Percentiles rank a stretch among this genome's conserved stretches.
phyloP scores from a whole-genome alignment of 2,888 invertebrate species.

The Ephialtes manifestator region DNA sequence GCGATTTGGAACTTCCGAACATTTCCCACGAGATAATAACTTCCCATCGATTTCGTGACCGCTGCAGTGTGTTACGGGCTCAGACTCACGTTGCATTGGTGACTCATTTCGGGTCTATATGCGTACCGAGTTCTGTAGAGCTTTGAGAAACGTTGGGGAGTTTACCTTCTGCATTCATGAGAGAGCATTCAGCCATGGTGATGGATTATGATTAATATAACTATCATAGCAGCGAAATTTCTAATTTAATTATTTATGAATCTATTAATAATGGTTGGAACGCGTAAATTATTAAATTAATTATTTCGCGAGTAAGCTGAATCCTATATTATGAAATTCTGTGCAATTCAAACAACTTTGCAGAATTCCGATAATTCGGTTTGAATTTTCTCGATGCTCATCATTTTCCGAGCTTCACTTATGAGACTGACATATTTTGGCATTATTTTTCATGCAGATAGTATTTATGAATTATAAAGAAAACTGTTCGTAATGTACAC shows the following conservation, averaged over 20 bases:
- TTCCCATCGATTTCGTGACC: constrained; percentile 47
- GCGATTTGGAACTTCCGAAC: constrained; percentile 35
- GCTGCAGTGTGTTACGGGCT: not conserved
- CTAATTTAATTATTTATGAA: not conserved
- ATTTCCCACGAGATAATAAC: constrained; percentile 46
- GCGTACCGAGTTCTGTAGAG: not conserved
- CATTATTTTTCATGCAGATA: too few relatives aligned
- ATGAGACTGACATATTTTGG: not conserved
- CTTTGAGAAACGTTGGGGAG: not conserved
- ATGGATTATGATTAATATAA: not conserved
- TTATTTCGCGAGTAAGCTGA: not conserved
- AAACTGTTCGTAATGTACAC: too few relatives aligned
- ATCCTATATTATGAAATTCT: not conserved
- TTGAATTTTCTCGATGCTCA: not conserved
- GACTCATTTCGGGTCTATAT: not conserved
- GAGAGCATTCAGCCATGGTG: not conserved
- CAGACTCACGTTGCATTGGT: not conserved
- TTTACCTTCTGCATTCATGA: not conserved
- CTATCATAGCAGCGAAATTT: not conserved
- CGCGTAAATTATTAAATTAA: not conserved
- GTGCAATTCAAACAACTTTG: not conserved
- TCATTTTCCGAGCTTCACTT: not conserved
- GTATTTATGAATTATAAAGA: too few relatives aligned
- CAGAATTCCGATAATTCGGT: not conserved
- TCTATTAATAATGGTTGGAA: not conserved